Conservation (phyloP, 2,888 invertebrate species). For the Drosophila merina region DNA sequence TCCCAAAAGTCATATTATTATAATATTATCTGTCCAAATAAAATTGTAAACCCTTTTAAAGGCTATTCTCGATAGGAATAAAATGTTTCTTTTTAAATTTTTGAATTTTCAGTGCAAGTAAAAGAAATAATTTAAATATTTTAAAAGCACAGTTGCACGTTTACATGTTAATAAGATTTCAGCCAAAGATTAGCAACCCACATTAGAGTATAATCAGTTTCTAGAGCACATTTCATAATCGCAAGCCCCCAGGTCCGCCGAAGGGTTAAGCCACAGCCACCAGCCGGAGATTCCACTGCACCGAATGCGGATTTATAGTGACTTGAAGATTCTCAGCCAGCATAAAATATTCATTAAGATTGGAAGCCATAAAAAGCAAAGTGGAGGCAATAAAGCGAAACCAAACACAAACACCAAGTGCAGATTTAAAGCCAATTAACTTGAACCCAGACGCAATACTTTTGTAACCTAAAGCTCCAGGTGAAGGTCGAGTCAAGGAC, state of each 20-base stretch:
- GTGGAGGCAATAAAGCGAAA: constrained; percentile 33
- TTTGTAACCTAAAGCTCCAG: constrained; percentile 43
- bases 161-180: not conserved
- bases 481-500: constrained; percentile 64
- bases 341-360: constrained; percentile 16
- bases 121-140: not conserved
- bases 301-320: constrained; percentile 38
- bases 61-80: too few relatives aligned
- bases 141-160: not conserved
- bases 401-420: constrained; percentile 8
- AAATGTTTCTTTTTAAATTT: too few relatives aligned
- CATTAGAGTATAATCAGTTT: not conserved
- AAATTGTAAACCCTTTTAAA: too few relatives aligned
- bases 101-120: too few relatives aligned
- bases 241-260: constrained; percentile 5
- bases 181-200: not conserved
- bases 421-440: constrained; percentile 18
- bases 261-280: constrained; percentile 48
- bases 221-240: constrained; percentile 1
- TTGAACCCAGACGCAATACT: not conserved
- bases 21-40: too few relatives aligned
- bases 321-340: constrained; percentile 32
- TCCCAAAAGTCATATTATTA: too few relatives aligned
- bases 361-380: constrained; percentile 36
- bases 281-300: constrained; percentile 2